A percentile compares a stretch with the other conserved stretches of the same genome.
Conservation (phyloP, 1,140 invertebrate genomes). For the Oedothorax gibbosus region DNA sequence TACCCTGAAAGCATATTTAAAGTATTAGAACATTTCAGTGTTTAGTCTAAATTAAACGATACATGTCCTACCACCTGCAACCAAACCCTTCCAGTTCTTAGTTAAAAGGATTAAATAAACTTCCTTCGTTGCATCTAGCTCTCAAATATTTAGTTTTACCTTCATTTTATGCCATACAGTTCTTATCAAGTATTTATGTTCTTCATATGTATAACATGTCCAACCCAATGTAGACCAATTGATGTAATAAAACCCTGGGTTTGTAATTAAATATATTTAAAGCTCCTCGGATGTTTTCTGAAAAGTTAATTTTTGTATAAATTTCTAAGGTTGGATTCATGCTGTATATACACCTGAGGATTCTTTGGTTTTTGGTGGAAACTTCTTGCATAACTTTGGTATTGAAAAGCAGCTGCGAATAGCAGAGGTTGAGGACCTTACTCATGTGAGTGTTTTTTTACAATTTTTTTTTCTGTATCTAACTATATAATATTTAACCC, state of each 20-base stretch:
- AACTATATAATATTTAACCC: background rate
- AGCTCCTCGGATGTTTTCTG: background rate
- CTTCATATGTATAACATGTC: too few species aligned
- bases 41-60: too few species aligned
- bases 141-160: too few species aligned
- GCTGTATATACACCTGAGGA: slow-evolving; percentile 96
- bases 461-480: slow-evolving; percentile 33
- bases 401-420: slow-evolving; percentile 76
- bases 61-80: too few species aligned
- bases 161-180: too few species aligned
- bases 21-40: too few species aligned
- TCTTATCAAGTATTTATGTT: too few species aligned
- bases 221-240: too few species aligned
- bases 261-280: background rate
- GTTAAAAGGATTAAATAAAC: too few species aligned
- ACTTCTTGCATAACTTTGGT: slow-evolving; percentile 96
- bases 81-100: too few species aligned
- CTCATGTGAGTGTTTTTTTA: slow-evolving; percentile 75
- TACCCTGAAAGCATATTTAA: too few species aligned
- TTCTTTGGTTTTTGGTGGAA: slow-evolving; percentile 97
- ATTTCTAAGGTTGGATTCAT: slow-evolving; percentile 90
- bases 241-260: background rate
- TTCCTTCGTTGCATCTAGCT: too few species aligned
- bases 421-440: slow-evolving; percentile 92
- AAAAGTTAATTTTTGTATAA: background rate